A percentile compares a stretch with the other conserved stretches of the same genome.
These are phyloP conservation scores for Philypnodon macrostomus DNA, from an alignment of 2,797 vertebrate genomes.

Conservation along the genomic window DNA sequence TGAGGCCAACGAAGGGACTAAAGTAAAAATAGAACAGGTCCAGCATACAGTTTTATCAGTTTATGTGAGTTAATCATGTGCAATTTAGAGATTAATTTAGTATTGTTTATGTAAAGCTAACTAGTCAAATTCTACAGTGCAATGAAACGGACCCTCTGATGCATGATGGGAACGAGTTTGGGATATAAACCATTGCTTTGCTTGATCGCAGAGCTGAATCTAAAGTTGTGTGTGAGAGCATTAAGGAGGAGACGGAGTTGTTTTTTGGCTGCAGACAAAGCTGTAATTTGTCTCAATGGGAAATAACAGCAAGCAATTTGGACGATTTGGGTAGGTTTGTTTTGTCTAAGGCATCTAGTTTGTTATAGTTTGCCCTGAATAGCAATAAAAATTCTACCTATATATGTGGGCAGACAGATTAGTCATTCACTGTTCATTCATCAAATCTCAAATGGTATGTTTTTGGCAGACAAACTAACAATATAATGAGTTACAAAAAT, in stretches of 20 bases:
- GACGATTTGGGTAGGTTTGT: not conserved
- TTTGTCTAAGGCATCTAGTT: not conserved
- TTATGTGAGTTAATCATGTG: too few species aligned
- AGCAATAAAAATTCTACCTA: not conserved
- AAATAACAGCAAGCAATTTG: constrained; percentile 2
- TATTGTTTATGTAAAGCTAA: too few species aligned
- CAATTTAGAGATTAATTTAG: not conserved
- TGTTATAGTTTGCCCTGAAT: too few species aligned
- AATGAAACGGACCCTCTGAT: too few species aligned
- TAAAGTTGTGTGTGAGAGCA: too few species aligned
- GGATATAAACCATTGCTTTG: too few species aligned
- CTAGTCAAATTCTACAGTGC: too few species aligned
- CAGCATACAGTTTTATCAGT: too few species aligned
- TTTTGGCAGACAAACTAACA: constrained; percentile 1
- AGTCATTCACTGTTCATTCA: not conserved
- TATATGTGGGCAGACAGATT: not conserved
- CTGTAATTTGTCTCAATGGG: constrained; percentile 1
- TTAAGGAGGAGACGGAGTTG: not conserved
- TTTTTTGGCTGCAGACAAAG: not conserved
- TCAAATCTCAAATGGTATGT: not conserved
- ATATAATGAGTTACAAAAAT: not conserved
- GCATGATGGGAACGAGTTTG: too few species aligned
- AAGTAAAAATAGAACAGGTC: too few species aligned
- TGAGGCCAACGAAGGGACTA: too few species aligned
- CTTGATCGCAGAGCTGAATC: too few species aligned